A percentile compares a stretch with the other conserved stretches of the same genome.
Evolutionary conservation across 2,888 invertebrate genomes (phyloP).

Genomic region (Drosophila anomalipes): DNA sequence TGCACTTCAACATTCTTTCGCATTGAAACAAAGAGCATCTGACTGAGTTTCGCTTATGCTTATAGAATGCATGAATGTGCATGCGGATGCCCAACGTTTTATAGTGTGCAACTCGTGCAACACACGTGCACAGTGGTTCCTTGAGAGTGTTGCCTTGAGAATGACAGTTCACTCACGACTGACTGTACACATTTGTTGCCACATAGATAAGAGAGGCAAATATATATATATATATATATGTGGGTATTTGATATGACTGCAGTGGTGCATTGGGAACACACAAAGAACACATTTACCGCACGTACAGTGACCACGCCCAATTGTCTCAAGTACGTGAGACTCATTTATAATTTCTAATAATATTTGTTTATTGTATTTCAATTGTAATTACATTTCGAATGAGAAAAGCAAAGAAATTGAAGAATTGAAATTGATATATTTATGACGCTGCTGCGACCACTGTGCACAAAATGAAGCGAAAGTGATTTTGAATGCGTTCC

Average conservation of each 20-base stretch:
- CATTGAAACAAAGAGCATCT: constrained; percentile 54
- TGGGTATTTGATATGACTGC: constrained; percentile 39
- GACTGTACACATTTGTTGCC: constrained; percentile 1
- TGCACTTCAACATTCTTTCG: constrained; percentile 60
- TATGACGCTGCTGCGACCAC: constrained; percentile 23
- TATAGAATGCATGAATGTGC: not conserved
- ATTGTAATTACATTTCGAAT: not conserved
- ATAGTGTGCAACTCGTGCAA: constrained; percentile 54
- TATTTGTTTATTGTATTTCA: not conserved
- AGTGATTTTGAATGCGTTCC: constrained; percentile 64
- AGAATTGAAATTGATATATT: not conserved
- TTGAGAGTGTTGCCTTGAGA: constrained; percentile 10
- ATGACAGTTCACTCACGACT: constrained; percentile 15
- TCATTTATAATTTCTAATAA: not conserved
- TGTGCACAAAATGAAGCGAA: constrained; percentile 49
- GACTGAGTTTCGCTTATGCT: constrained; percentile 33
- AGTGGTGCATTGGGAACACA: constrained; percentile 31
- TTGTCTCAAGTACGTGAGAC: constrained; percentile 31
- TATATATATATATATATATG: not conserved
- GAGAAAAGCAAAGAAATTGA: not conserved
- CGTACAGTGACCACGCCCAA: constrained; percentile 24
- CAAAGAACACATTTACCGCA: constrained; percentile 10
- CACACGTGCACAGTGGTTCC: constrained; percentile 33
- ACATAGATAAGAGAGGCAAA: constrained; percentile 26
- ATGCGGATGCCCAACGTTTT: constrained; percentile 55